Base-by-base conservation (phyloP, 2,113 vertebrate genomes). In the Bos taurus region DNA sequence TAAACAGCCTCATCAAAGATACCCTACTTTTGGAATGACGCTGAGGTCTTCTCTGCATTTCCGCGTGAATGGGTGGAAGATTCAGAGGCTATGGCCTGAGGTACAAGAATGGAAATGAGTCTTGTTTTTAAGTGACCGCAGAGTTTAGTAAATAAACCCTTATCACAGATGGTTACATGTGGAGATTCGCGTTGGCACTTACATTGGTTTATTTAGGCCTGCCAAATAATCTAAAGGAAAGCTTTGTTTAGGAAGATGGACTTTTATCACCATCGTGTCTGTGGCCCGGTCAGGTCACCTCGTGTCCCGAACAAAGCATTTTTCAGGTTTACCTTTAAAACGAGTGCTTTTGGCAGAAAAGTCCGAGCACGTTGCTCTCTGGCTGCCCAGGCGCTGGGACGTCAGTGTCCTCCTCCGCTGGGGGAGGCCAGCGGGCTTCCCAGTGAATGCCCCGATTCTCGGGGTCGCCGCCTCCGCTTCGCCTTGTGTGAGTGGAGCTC, bases 401-500 rank as follows among this genome's bases (percentile, higher is more conserved):
- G 96, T 98, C 95, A 93, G 96, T 92, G 97, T 95, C 96, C 97
- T 52, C 95, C 23, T 83, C 85, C 74, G 93, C n/a, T 95, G 94
- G 43, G 93, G 95, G 50, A 4, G 87, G 77, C 17, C 25, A 56
- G 85, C 15, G 77, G 67, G 59, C 17, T 3, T 52, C 25, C 96
- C 93, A 97, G 98, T 98, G 98, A 98, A 91, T 92, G 97, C 81
- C 87, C 95, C 96, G 97, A 99, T 98, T 99, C 98, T 99, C 36
- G 36, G 36, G 98, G 96, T 98, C 64, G 98, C 98, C 15, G 99
- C 99, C 98, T 99, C 98, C 98, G 96, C 98, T 97, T 98, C 98
- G 99, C 98, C 98, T 98, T 98, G 95, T 98, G 97, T 98, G 99
- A 98, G 98, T 98, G 98, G 98, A 98, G 99, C 99, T 99, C 98